Percentiles rank a stretch among this genome's conserved stretches.
Evolutionary conservation across 2,797 vertebrate species (phyloP).

Genomic region (Meda fulgida): DNA sequence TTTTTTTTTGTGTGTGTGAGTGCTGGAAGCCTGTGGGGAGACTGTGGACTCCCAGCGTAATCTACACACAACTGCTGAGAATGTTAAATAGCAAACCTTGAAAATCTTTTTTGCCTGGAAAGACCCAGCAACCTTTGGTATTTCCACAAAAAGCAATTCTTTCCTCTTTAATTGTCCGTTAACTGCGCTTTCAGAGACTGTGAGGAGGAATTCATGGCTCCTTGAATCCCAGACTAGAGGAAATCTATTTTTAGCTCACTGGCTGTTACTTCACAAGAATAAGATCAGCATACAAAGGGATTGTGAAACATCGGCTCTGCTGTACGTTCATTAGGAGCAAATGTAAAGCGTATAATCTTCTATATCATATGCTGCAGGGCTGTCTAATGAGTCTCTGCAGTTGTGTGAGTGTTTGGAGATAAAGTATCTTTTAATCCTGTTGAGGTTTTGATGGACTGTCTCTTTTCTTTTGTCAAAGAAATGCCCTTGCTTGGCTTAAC

Average conservation of each 20-base stretch:
- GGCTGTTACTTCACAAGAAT: slow-evolving; percentile 66
- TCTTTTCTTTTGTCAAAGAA: slow-evolving; percentile 68
- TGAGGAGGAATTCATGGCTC: slow-evolving; percentile 46
- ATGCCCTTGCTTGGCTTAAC: slow-evolving; percentile 64
- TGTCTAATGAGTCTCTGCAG: slow-evolving; percentile 35
- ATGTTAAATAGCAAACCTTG: slow-evolving; percentile 63
- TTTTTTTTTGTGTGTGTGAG: slow-evolving; percentile 65
- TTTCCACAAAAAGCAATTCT: slow-evolving; percentile 60
- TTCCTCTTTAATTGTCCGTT: slow-evolving; percentile 61
- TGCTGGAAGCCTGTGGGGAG: slow-evolving; percentile 58
- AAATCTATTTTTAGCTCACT: slow-evolving; percentile 64
- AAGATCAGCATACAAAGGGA: slow-evolving; percentile 52
- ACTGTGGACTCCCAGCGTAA: slow-evolving; percentile 62
- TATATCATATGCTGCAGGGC: slow-evolving; percentile 46
- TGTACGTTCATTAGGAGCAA: slow-evolving; percentile 46
- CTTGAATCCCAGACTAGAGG: slow-evolving; percentile 55
- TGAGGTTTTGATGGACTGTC: slow-evolving; percentile 67
- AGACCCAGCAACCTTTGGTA: slow-evolving; percentile 59
- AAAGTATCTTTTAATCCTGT: slow-evolving; percentile 63
- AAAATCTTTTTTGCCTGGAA: slow-evolving; percentile 47
- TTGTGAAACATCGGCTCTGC: slow-evolving; percentile 42
- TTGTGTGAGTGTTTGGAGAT: slow-evolving; percentile 43
- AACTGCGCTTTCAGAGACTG: slow-evolving; percentile 46
- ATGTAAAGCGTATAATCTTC: slow-evolving; percentile 58
- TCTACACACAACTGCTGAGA: slow-evolving; percentile 58